These are phyloP conservation scores for Oophaga pumilio DNA, from an alignment of 2,113 vertebrate species.

Conservation along the genomic window DNA sequence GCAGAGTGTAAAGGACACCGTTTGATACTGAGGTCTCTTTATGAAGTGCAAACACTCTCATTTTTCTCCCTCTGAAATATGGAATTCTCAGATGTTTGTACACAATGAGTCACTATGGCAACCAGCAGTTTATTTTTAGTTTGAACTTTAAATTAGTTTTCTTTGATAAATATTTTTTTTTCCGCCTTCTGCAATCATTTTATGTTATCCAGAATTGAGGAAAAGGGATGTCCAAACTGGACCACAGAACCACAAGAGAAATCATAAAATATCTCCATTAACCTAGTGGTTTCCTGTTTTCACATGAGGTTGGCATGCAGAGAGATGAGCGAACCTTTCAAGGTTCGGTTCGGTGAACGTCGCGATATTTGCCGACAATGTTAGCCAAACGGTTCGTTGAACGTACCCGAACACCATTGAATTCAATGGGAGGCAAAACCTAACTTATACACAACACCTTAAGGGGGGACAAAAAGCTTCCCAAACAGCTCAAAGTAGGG, in stretches of 20 bases:
- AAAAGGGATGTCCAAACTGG: not conserved
- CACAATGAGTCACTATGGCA: conserved; percentile 39
- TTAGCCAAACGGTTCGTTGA: too few relatives aligned
- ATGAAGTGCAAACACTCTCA: conserved; percentile 35
- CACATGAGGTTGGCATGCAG: too few relatives aligned
- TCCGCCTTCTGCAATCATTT: not conserved
- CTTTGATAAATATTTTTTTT: conserved; percentile 28
- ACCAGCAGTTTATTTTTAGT: conserved; percentile 28
- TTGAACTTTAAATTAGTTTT: conserved; percentile 33
- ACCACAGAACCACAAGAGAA: not conserved
- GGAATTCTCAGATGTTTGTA: conserved; percentile 35
- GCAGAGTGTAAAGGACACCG: conserved; percentile 25
- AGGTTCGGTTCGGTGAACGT: too few relatives aligned
- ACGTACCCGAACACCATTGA: too few relatives aligned
- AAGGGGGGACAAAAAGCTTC: too few relatives aligned
- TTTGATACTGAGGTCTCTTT: conserved; percentile 26
- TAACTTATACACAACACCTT: too few relatives aligned
- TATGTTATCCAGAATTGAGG: not conserved
- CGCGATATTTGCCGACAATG: too few relatives aligned
- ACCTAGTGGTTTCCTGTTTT: not conserved
- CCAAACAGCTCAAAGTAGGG: too few relatives aligned
- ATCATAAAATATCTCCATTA: not conserved
- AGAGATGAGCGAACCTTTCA: too few relatives aligned
- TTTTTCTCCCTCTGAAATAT: conserved; percentile 22
- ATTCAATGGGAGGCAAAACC: too few relatives aligned